Conservation (phyloP, 2,797 vertebrate species). For the Sus cebifrons region DNA sequence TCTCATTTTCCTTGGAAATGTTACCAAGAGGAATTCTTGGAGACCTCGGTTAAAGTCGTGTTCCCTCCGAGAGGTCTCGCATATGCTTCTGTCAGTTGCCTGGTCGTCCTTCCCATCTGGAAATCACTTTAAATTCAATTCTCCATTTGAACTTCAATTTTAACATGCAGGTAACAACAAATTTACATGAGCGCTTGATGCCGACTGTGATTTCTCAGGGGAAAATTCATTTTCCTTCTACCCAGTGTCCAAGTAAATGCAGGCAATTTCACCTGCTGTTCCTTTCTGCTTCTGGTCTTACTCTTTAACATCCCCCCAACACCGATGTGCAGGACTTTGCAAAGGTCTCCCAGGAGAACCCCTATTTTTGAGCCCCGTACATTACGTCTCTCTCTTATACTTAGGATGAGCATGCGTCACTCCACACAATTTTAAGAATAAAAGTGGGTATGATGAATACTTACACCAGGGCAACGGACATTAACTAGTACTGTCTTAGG, state of each 20-base stretch:
- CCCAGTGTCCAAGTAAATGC: slow-evolving; percentile 36
- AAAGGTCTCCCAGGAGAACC: not conserved
- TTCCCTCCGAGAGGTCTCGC: slow-evolving; percentile 35
- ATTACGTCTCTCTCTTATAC: not conserved
- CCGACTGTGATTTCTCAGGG: slow-evolving; percentile 71
- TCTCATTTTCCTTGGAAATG: slow-evolving; percentile 51
- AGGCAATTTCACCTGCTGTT: not conserved
- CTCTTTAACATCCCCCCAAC: slow-evolving; percentile 14
- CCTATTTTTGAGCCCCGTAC: not conserved
- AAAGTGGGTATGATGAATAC: not conserved
- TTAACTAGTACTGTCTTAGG: not conserved
- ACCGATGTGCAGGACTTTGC: not conserved
- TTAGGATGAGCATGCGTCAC: not conserved
- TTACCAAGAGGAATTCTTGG: slow-evolving; percentile 25
- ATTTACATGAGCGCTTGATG: slow-evolving; percentile 52
- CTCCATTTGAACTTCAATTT: slow-evolving; percentile 74
- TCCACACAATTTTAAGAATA: not conserved
- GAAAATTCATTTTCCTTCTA: slow-evolving; percentile 70
- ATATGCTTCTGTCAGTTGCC: slow-evolving; percentile 34
- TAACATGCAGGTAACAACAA: slow-evolving; percentile 63
- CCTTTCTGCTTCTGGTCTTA: not conserved
- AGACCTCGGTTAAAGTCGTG: slow-evolving; percentile 17
- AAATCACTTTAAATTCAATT: slow-evolving; percentile 75
- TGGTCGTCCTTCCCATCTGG: slow-evolving; percentile 33
- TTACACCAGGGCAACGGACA: not conserved